Base-by-base conservation (phyloP, 2,888 invertebrate genomes). In the Cerastis leucographa region DNA sequence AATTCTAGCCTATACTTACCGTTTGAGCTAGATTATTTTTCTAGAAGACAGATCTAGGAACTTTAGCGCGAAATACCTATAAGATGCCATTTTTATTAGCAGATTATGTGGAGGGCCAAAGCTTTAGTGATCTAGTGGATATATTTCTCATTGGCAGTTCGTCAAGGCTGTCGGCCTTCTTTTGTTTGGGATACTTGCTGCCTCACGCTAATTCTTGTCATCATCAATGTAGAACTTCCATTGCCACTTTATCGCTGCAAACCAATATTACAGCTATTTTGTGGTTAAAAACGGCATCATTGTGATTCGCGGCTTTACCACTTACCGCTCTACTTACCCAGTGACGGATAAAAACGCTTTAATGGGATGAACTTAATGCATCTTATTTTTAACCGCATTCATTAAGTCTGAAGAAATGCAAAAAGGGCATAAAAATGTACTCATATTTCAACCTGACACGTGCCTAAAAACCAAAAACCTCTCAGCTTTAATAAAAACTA, bases 301-400 rank as follows among this genome's bases (percentile, higher is more conserved):
- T 84, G 74, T 83, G 71, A 86, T 79, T 81, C 71, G 76, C 62
- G 86, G 88, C 74, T 74, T 78, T 74, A 85, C 81, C 83, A 78
- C 75, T 87, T 84, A 77, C 78, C 77, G 80, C 44, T 66, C 84
- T 74, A 84, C 74, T 85, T 82, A 74, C 77, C 74, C 74, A 83
- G 66, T 79, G 78, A 79, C 69, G 81, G 74, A 75, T 84, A 78
- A 80, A 83, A 87, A 81, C 61, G 54, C 62, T 76, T 51, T 72
- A 62, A 75, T 70, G 49, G 77, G 67, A 66, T 76, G 80, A 56
- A 49, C 76, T 72, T 74, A 70, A 67, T 73, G 8, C 17, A 62
- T 59, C 42, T 61, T 54, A 59, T 42, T 59, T 74, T 77, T 17
- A 49, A 73, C 70, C 81, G 56, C 71, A 73, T 71, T 66, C 44